phyloP scores from a whole-genome alignment of 2,888 invertebrate genomes.

The Brachylomia viminalis region DNA sequence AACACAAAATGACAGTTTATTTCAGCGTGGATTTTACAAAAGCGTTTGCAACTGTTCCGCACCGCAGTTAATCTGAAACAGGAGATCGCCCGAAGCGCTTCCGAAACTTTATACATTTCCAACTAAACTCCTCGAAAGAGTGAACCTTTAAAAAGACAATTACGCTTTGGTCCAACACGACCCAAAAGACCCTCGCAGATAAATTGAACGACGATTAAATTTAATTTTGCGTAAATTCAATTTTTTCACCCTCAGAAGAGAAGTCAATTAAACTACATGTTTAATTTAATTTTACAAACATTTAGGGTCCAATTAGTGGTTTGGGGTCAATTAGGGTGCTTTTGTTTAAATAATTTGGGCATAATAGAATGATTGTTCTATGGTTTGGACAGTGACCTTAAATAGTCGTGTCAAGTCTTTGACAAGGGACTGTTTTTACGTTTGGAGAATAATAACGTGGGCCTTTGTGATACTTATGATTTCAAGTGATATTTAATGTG shows the following conservation, averaged over 20 bases:
- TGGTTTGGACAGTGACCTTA: constrained; percentile 47
- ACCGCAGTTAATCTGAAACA: constrained; percentile 32
- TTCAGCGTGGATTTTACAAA: constrained; percentile 30
- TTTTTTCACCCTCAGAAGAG: constrained; percentile 69
- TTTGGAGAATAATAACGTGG: constrained; percentile 41
- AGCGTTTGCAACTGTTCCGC: constrained; percentile 19
- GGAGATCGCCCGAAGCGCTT: constrained; percentile 32
- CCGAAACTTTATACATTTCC: constrained; percentile 45
- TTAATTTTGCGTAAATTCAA: constrained; percentile 80
- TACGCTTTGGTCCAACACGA: constrained; percentile 49
- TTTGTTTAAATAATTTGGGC: constrained; percentile 66
- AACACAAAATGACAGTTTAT: constrained; percentile 15
- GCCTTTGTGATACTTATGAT: constrained; percentile 29
- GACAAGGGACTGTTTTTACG: constrained; percentile 43
- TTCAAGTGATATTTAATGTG: constrained; percentile 35
- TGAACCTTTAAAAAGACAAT: constrained; percentile 48
- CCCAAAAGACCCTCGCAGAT: constrained; percentile 64
- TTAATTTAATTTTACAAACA: constrained; percentile 71
- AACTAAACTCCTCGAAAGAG: constrained; percentile 35
- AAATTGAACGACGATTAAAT: constrained; percentile 79
- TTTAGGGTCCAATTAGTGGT: constrained; percentile 59
- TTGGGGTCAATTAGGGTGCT: constrained; percentile 55
- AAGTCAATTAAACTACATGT: constrained; percentile 74
- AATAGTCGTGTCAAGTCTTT: constrained; percentile 44
- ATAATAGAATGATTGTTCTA: constrained; percentile 60